Base-by-base conservation (phyloP, 2,888 invertebrate genomes). In the Chromoteleia sp. region DNA sequence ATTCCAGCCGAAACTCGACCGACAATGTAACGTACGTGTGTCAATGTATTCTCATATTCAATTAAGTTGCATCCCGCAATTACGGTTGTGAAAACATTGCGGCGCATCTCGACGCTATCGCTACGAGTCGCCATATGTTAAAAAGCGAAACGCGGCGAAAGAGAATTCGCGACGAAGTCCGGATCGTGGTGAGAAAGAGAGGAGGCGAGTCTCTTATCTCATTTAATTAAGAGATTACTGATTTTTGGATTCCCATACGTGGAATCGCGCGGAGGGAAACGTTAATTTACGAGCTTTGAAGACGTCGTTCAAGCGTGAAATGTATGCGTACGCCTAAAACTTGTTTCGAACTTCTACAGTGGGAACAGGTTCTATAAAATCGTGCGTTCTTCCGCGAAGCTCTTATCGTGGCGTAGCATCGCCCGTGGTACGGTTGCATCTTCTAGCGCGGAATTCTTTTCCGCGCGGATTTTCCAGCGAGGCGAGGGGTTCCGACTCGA, bases 311-410 rank as follows among this genome's bases (percentile, higher is more conserved):
- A 81, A 88, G 87, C 88, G 87, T 88, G 86, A 88, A 88, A 89
- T 83, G 87, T 86, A 86, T 82, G 87, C 85, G 85, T 84, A 77
- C 84, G 82, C 86, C 84, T 84, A 86, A 87, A 88, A 88, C 89
- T 85, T 85, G 88, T 89, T 89, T 84, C 83, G 75, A 63, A 71
- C 36, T 58, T 59, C 65, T 58, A 59, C 71, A 58, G 77, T 81
- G 78, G 86, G 87, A 90, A 91, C 91, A 89, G 88, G 91, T 91
- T 91, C 87, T 88, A 87, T 89, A 89, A 90, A 91, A 91, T 88
- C 86, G 88, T 85, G 87, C 88, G 88, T 87, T 87, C 90, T 88
- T 88, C 87, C 87, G 86, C 86, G 87, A 87, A 87, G 82, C 86
- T 65, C 85, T 87, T 87, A 87, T 89, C 87, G 77, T 74, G 77